These are phyloP conservation scores for Chrysemys picta DNA, from an alignment of 2,113 vertebrate species.

Conservation along the genomic window DNA sequence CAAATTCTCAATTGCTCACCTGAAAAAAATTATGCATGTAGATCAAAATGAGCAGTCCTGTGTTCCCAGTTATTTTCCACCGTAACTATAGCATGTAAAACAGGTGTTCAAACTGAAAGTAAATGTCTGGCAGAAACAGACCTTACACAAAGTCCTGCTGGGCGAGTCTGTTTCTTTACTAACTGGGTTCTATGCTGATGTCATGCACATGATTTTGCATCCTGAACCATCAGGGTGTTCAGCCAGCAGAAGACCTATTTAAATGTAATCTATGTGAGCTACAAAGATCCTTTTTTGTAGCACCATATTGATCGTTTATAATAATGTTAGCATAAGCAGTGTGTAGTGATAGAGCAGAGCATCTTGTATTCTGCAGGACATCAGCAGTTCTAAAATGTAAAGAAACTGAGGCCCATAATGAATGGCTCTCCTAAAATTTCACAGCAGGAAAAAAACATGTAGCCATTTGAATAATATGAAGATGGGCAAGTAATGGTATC, in stretches of 20 bases:
- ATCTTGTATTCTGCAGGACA: neutral
- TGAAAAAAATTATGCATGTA: neutral
- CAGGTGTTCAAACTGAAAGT: neutral
- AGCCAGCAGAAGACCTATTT: neutral
- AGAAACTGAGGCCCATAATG: neutral
- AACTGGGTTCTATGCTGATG: neutral
- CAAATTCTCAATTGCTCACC: neutral
- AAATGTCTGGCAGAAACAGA: neutral
- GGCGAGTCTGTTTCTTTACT: neutral
- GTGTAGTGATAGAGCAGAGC: neutral
- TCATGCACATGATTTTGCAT: neutral
- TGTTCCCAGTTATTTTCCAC: neutral
- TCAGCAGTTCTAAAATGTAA: fast-evolving
- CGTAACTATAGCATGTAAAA: neutral
- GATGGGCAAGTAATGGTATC: neutral
- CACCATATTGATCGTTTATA: neutral
- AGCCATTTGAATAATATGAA: neutral
- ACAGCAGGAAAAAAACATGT: neutral
- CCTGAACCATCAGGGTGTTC: neutral
- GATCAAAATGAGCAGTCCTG: fast-evolving
- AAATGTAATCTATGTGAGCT: neutral
- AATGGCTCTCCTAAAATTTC: neutral
- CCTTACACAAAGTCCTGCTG: neutral
- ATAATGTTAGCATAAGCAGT: neutral
- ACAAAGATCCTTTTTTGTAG: neutral